Evolutionary conservation across 1,140 invertebrate genomes (phyloP), one percentile per base, ranked within the genome.

Genomic region (Heliconius nattereri): DNA sequence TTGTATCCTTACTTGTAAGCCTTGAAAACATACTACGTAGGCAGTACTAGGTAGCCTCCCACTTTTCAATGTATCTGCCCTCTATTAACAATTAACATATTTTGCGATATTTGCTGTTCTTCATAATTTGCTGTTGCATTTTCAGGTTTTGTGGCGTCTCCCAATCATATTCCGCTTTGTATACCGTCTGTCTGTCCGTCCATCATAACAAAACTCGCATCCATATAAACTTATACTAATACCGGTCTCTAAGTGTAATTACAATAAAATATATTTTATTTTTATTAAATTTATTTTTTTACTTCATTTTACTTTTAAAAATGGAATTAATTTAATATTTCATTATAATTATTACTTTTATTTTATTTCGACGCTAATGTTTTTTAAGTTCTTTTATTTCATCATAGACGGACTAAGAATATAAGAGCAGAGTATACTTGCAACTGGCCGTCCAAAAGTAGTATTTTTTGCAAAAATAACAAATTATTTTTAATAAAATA

Each of bases 381-480:
- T 66, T 66, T 26, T 66, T 13, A 23, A 11, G 60, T 66, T 29
- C 23, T 66, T 66, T 66, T 11, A 29, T 66, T 66, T 26, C 13
- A 66, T 29, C 1, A 13, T 81, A 81, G 81, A 83, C 83, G 82
- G 80, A 81, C 32, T 78, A 75, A 79, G 40, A 79, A 80, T 84
- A 71, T 80, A 89, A 86, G 82, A 89, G 82, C 86, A 85, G 88
- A 84, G 87, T 92, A 92, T 91, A 91, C 90, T 85, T 78, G 76
- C 80, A 83, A 81, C 89, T 81, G 82, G 85, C 91, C 91, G 91
- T 93, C 91, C 91, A 92, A 74, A 85, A 73, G 86, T 90, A 93
- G 89, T 89, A 86, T 91, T 90, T 91, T 89, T 91, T 91, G 87
- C 87, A 80, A 86, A 86, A 76, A 71, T 78, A 72, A 78, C 57